Percentiles rank a stretch among this genome's conserved stretches.
These are phyloP conservation scores for Capromys pilorides DNA, from an alignment of 2,797 vertebrate species.

Conservation along the genomic window DNA sequence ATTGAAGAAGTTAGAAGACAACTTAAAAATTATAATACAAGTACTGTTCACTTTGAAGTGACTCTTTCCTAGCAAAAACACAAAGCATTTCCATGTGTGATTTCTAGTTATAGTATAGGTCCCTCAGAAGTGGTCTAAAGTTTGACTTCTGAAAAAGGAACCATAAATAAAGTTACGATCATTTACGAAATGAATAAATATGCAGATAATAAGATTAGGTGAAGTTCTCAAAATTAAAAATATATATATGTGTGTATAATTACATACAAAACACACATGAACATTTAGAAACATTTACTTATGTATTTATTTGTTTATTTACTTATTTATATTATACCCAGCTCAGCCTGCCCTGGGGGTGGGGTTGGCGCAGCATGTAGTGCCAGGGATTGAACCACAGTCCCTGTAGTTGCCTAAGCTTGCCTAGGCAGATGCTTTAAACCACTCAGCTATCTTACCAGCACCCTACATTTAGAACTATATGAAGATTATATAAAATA, in stretches of 20 bases:
- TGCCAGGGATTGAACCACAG: too few relatives aligned
- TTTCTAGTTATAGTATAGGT: slow-evolving; percentile 39
- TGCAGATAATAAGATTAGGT: background rate
- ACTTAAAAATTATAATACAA: slow-evolving; percentile 38
- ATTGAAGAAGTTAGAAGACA: slow-evolving; percentile 2
- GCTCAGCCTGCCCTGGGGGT: too few relatives aligned
- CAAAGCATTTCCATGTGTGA: slow-evolving; percentile 48
- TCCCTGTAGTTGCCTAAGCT: too few relatives aligned
- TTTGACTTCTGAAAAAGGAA: background rate
- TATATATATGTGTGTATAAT: background rate
- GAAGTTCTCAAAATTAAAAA: slow-evolving; percentile 3
- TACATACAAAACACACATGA: background rate
- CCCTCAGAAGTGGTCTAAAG: slow-evolving; percentile 8
- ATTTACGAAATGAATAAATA: slow-evolving; percentile 17
- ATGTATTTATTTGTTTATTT: too few relatives aligned
- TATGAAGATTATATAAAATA: background rate
- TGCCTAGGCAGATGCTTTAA: too few relatives aligned
- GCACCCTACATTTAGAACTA: too few relatives aligned
- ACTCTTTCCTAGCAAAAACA: slow-evolving; percentile 15
- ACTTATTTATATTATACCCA: too few relatives aligned
- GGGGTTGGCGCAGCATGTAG: too few relatives aligned
- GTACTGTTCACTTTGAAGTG: background rate
- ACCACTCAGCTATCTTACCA: too few relatives aligned
- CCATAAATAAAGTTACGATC: slow-evolving; percentile 14
- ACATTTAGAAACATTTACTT: background rate